These are phyloP conservation scores for Vireo griseus DNA, from an alignment of 2,797 vertebrate genomes.

Conservation along the genomic window DNA sequence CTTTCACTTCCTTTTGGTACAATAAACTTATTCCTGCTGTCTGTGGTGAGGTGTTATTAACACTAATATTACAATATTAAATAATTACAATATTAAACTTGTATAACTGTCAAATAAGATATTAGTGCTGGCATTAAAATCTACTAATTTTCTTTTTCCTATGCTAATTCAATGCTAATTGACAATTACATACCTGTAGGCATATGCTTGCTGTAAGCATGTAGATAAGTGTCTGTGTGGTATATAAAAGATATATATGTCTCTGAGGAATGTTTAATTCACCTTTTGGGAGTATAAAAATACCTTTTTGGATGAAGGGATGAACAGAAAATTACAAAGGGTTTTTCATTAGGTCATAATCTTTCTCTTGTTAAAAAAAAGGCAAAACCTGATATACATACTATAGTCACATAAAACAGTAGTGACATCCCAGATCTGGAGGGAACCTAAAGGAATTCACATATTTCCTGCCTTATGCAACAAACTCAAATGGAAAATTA, in stretches of 20 bases:
- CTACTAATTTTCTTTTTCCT: background rate
- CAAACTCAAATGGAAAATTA: background rate
- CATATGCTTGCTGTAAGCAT: background rate
- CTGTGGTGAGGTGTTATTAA: background rate
- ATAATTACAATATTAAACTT: background rate
- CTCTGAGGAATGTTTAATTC: background rate
- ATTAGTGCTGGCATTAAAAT: background rate
- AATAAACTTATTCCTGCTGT: background rate
- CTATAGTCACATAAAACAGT: background rate
- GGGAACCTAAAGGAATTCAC: background rate
- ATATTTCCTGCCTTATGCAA: background rate
- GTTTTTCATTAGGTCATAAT: background rate
- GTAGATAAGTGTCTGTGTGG: background rate
- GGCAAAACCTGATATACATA: rapidly evolving
- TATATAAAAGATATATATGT: background rate
- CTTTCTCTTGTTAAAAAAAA: background rate
- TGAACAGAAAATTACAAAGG: background rate
- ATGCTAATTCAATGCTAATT: background rate
- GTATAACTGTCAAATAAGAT: background rate
- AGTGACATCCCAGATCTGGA: background rate
- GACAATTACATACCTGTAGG: background rate
- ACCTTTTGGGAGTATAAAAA: background rate
- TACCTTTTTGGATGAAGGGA: background rate
- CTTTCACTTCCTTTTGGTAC: background rate
- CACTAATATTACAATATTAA: background rate